Evolutionary conservation across 2,888 invertebrate species (phyloP).

Genomic region (Hypselothyrea guttata): DNA sequence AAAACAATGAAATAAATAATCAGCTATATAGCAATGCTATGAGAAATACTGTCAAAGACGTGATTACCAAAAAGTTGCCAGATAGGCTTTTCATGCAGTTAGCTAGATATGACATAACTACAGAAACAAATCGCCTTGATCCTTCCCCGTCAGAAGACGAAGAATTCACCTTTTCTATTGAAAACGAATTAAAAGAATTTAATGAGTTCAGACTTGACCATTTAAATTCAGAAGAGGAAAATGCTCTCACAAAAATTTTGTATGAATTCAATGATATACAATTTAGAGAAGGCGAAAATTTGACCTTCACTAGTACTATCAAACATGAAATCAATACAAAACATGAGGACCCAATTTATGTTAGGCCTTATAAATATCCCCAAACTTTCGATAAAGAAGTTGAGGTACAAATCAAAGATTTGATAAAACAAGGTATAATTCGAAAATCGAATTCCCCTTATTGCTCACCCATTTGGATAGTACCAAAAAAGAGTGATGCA

Average conservation of each 20-base stretch:
- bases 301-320: neutral
- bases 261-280: too few relatives aligned
- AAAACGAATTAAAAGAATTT: too few relatives aligned
- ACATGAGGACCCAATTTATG: slow-evolving; percentile 4
- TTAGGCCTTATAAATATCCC: slow-evolving; percentile 8
- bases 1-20: neutral
- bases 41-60: neutral
- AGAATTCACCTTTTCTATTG: too few relatives aligned
- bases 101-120: too few relatives aligned
- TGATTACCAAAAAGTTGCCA: neutral
- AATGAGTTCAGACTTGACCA: too few relatives aligned
- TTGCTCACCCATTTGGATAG: slow-evolving; percentile 3
- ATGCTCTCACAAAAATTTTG: too few relatives aligned
- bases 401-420: slow-evolving; percentile 6
- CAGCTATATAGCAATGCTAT: neutral
- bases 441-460: slow-evolving; percentile 7
- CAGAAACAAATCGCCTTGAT: too few relatives aligned
- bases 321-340: neutral
- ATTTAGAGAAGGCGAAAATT: neutral
- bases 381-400: slow-evolving; percentile 21
- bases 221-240: too few relatives aligned
- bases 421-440: neutral
- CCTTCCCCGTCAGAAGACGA: too few relatives aligned
- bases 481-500: slow-evolving; percentile 5
- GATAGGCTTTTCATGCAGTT: too few relatives aligned